These are phyloP conservation scores for Sisor rabdophorus DNA, from an alignment of 2,113 vertebrate species.

Conservation along the genomic window DNA sequence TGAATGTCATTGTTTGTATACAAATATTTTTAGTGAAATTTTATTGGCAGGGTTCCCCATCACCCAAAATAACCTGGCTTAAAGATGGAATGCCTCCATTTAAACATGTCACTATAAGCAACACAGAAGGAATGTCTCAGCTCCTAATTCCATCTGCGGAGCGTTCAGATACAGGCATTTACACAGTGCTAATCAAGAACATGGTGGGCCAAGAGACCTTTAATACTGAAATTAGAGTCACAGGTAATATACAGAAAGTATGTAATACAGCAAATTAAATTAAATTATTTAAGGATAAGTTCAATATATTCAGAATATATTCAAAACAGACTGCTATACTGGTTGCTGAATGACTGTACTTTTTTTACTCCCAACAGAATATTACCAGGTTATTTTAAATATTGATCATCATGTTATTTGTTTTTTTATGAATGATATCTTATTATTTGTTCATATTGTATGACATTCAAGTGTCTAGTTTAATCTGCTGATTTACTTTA, in stretches of 20 bases:
- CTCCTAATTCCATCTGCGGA: slow-evolving; percentile 72
- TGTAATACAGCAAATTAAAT: no score
- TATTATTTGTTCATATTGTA: no score
- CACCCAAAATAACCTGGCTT: slow-evolving; percentile 74
- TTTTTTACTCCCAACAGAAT: background rate
- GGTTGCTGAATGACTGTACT: background rate
- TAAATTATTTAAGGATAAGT: no score
- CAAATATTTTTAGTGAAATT: background rate
- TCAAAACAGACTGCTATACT: background rate
- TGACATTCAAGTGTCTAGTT: no score
- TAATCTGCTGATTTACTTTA: background rate
- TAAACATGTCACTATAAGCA: slow-evolving; percentile 62
- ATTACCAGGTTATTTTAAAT: background rate
- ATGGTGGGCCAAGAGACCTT: slow-evolving; percentile 68
- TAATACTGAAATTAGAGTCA: slow-evolving; percentile 74
- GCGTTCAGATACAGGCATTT: slow-evolving; percentile 71
- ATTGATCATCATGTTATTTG: no score
- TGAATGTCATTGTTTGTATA: background rate
- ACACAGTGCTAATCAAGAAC: slow-evolving; percentile 70
- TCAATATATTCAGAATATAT: no score
- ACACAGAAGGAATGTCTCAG: slow-evolving; percentile 67
- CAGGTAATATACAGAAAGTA: slow-evolving; percentile 67
- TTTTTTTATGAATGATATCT: no score
- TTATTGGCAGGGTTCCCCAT: slow-evolving; percentile 70
- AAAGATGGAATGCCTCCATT: slow-evolving; percentile 75